Evolutionary conservation across 2,113 vertebrate genomes (phyloP), one percentile per base, ranked within the genome.

Genomic region (Elephas maximus): DNA sequence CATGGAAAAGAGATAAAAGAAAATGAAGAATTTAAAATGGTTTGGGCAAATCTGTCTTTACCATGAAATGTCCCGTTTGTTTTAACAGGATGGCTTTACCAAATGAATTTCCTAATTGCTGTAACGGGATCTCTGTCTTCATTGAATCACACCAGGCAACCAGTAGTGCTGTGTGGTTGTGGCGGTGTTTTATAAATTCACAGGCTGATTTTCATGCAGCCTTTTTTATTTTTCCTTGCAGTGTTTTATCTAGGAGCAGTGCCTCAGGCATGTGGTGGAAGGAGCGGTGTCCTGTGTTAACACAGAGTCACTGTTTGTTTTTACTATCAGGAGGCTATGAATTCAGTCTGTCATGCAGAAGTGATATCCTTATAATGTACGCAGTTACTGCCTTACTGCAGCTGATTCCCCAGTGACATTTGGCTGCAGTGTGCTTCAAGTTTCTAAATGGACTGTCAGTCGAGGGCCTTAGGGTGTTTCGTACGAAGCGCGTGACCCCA

Each of bases 231-330:
- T 92, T 77, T 81, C 57, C 88, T 96, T 93, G 86, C 97, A 96
- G 76, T 92, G 45, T 41, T 88, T 63, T 71, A 15, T 87, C 45
- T 95, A 81, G 87, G 98, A 96, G 88, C 1, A 0, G 44, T 89
- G 97, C 98, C 98, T 97, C n/a, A 0, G 98, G 98, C 97, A 2
- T 88, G 92, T 84, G 86, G 85, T 93, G 51, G 88, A 94, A 95
- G 98, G 74, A n/a, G 85, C 77, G 69, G 79, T 96, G 94, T 78
- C 96, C 97, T 12, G 5, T 94, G 78, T 97, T 97, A 96, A 97
- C 95, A 87, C 60, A 80, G 92, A 96, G 93, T 96, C 97, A 74
- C 97, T 96, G 88, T 98, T 98, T 97, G 95, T 98, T 98, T 98
- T 98, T 97, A 93, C 94, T 87, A 37, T 93, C 85, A 83, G 81